Base-by-base conservation (phyloP, 2,797 vertebrate species). In the Helicolenus hilgendorfi region DNA sequence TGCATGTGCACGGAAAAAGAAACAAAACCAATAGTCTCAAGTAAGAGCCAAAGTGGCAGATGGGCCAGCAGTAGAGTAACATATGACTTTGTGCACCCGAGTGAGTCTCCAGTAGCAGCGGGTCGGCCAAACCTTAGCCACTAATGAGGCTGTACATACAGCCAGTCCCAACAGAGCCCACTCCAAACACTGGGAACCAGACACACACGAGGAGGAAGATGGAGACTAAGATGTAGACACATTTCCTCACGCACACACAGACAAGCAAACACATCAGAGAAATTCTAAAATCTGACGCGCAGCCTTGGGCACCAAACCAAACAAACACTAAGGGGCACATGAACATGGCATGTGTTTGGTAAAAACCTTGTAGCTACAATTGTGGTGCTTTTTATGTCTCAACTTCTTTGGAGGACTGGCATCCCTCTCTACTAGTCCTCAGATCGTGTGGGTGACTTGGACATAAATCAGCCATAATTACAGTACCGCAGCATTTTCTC, bases 141-240 rank as follows among this genome's bases (percentile, higher is more conserved):
- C 95, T 97, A 97, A 96, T 97, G 95, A 97, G 94, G 94, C 89
- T 84, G 91, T 84, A 88, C 92, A 90, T 78, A 74, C 77, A 82
- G 77, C 95, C 92, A 81, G 77, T 95, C 92, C 93, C 94, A 94
- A 83, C 89, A 92, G 94, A 91, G 92, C 76, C 62, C 86, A 87
- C 90, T 94, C 90, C 88, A 90, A 93, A 93, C 85, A 87, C 89
- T 84, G 62, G 83, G 67, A 93, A 91, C 72, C 85, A 89, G 64
- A 83, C 77, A 69, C 74, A 82, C 74, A 85, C 82, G 83, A 81
- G 83, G 55, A 84, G 69, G 36, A 53, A 88, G 73, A 89, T 62
- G 36, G 60, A 76, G 69, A 65, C 55, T 26, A 77, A 81, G 77
- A 83, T 82, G 79, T 56, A 82, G 31, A 65, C 41, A 72, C 72